phyloP scores from a whole-genome alignment of 1,140 invertebrate genomes.

The Carposina sasakii region DNA sequence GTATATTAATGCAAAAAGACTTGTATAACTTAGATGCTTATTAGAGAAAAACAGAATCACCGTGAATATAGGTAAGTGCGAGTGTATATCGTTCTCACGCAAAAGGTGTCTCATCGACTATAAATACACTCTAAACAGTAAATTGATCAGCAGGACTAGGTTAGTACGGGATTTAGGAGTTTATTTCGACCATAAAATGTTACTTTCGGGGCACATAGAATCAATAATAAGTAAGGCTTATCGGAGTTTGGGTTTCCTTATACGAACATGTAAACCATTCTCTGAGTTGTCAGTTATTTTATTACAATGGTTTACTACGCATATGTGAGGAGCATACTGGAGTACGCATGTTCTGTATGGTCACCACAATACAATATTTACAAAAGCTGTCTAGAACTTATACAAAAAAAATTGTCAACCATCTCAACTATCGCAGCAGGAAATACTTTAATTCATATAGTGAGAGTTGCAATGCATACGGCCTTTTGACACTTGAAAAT shows the following conservation, averaged over 20 bases:
- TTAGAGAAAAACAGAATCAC: not conserved
- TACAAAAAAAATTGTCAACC: no score
- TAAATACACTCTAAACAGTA: no score
- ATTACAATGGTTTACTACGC: constrained; percentile 1
- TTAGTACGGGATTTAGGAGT: no score
- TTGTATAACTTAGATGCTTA: not conserved
- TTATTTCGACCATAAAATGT: no score
- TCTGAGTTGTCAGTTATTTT: not conserved
- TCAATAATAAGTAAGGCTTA: constrained; percentile 1
- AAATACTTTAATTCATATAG: no score
- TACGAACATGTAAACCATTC: constrained; percentile 1
- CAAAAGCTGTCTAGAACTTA: no score
- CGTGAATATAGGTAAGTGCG: constrained; percentile 4
- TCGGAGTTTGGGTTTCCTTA: constrained; percentile 2
- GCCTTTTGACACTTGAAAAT: no score
- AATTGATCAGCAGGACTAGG: no score
- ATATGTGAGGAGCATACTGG: constrained; percentile 7
- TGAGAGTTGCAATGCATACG: no score
- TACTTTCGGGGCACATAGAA: no score
- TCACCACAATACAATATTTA: not conserved
- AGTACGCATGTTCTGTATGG: constrained; percentile 6
- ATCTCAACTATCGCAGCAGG: no score
- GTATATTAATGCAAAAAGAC: not conserved
- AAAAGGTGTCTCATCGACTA: not conserved
- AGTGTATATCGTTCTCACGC: constrained; percentile 5